Evolutionary conservation across 2,113 vertebrate genomes (phyloP).

Genomic region (Carlito syrichta): DNA sequence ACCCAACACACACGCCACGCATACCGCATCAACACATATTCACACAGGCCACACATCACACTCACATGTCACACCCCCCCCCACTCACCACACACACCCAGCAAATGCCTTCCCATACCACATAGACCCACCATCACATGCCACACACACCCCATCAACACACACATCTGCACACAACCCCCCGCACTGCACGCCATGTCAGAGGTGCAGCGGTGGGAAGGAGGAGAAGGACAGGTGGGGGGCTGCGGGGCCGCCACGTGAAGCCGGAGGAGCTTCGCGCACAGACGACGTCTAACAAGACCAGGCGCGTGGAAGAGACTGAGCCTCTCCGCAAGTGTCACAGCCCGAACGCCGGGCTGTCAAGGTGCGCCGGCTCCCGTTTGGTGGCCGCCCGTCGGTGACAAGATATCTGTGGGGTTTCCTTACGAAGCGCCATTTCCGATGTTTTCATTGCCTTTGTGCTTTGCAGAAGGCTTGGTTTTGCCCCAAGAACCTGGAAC

Average conservation of each 20-base stretch:
- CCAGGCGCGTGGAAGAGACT: too few species aligned
- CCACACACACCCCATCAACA: not conserved
- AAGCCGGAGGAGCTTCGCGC: not conserved
- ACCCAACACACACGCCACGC: too few species aligned
- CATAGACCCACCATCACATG: not conserved
- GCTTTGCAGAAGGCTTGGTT: conserved; percentile 64
- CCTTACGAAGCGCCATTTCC: conserved; percentile 15
- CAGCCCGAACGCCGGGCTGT: too few species aligned
- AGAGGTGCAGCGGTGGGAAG: too few species aligned
- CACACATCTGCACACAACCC: too few species aligned
- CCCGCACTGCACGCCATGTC: too few species aligned
- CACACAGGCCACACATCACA: not conserved
- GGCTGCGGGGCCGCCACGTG: not conserved
- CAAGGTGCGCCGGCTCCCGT: not conserved
- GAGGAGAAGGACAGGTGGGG: not conserved
- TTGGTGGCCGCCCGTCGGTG: not conserved
- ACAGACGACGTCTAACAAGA: too few species aligned
- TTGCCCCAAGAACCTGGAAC: conserved; percentile 70
- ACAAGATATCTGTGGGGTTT: not conserved
- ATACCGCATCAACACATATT: too few species aligned
- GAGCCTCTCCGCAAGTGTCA: too few species aligned
- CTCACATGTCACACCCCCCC: too few species aligned
- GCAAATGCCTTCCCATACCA: not conserved
- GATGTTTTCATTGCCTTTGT: conserved; percentile 52
- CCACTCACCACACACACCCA: too few species aligned